Conservation (phyloP, 2,888 invertebrate genomes). For the Chloroclystis v-ata region DNA sequence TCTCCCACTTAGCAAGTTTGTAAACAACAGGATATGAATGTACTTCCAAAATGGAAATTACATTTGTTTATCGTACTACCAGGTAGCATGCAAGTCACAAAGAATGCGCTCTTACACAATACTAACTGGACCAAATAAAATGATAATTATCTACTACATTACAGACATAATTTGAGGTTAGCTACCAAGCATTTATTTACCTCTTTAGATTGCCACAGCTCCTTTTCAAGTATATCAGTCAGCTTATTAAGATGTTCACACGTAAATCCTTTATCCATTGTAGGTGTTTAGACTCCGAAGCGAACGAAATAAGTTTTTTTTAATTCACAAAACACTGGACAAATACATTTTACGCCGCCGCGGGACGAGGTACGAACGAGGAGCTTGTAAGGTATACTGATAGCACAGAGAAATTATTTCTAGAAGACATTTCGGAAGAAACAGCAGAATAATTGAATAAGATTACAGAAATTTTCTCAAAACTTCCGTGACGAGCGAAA, state of each 20-base stretch:
- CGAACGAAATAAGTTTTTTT: conserved; percentile 50
- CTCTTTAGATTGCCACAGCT: conserved; percentile 69
- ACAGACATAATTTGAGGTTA: conserved; percentile 63
- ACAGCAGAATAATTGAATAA: conserved; percentile 59
- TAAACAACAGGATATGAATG: conserved; percentile 14
- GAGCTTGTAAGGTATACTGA: conserved; percentile 34
- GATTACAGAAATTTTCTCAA: conserved; percentile 71
- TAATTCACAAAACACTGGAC: conserved; percentile 49
- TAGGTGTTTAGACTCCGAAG: conserved; percentile 40
- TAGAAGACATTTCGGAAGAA: conserved; percentile 55
- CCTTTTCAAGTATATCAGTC: conserved; percentile 57
- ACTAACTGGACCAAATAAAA: conserved; percentile 45
- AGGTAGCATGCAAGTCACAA: conserved; percentile 22
- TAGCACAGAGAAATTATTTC: conserved; percentile 36
- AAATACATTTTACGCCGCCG: conserved; percentile 51
- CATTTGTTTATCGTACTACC: conserved; percentile 5
- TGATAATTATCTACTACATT: conserved; percentile 50
- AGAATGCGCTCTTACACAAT: conserved; percentile 48
- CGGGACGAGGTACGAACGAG: conserved; percentile 34
- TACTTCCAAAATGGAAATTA: conserved; percentile 1
- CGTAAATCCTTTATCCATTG: conserved; percentile 70
- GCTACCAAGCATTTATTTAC: conserved; percentile 43
- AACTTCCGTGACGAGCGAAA: conserved; percentile 74
- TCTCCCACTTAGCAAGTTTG: background rate
- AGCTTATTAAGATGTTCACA: conserved; percentile 72